Percentiles rank a stretch among this genome's conserved stretches.
phyloP scores from a whole-genome alignment of 64 coral and sea anemone genomes.

The Montipora sp. region DNA sequence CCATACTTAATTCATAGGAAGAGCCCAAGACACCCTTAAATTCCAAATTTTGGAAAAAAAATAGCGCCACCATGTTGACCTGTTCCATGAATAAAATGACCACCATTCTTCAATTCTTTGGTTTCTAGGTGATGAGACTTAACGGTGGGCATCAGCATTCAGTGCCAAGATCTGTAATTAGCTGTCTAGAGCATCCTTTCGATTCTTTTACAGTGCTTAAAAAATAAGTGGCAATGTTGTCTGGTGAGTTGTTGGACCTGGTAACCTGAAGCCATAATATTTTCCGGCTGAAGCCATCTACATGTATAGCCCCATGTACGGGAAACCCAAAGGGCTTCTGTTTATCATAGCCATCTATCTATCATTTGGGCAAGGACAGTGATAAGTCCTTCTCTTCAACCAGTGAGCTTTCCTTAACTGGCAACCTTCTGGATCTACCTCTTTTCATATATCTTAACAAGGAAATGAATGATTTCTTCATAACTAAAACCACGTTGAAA shows the following conservation, averaged over 20 bases:
- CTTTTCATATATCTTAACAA: constrained; percentile 61
- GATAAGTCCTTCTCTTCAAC: constrained; percentile 43
- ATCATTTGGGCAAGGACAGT: constrained; percentile 38
- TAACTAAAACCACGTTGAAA: constrained; percentile 71
- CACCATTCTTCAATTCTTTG: constrained; percentile 38
- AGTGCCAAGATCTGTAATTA: constrained; percentile 55
- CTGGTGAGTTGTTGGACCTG: constrained; percentile 46
- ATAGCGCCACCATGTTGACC: constrained; percentile 39
- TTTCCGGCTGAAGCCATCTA: constrained; percentile 48
- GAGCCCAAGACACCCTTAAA: constrained; percentile 24
- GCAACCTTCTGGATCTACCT: constrained; percentile 50
- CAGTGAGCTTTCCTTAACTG: constrained; percentile 22
- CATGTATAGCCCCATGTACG: constrained; percentile 46
- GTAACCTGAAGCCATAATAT: constrained; percentile 52
- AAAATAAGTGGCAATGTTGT: constrained; percentile 43
- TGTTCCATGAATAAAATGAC: constrained; percentile 14
- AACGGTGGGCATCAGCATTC: constrained; percentile 44
- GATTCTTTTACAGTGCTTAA: constrained; percentile 1
- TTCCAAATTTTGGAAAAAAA: constrained; percentile 44
- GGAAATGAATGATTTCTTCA: constrained; percentile 64
- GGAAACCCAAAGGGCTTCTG: constrained; percentile 55
- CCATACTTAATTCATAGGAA: constrained; percentile 49
- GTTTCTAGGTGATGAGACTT: constrained; percentile 63
- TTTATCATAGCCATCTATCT: constrained; percentile 52
- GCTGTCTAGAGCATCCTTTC: constrained; percentile 9